Conservation (phyloP, 1,140 invertebrate genomes). For the Scaptodrosophila lebanonensis region DNA sequence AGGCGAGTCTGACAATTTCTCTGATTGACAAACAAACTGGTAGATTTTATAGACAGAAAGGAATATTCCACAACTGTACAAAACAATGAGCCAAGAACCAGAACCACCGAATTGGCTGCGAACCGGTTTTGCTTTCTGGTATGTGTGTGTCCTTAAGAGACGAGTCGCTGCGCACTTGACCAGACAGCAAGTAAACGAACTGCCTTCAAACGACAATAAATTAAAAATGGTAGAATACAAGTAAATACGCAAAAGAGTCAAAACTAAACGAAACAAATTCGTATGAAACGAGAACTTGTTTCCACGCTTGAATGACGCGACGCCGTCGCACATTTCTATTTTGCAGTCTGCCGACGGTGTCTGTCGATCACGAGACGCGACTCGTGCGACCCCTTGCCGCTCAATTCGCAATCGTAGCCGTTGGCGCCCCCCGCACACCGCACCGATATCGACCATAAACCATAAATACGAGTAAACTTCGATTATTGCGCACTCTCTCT, state of each 20-base stretch:
- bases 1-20: no score
- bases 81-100: no score
- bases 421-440: no score
- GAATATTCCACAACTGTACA: no score
- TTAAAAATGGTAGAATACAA: constrained; percentile 7
- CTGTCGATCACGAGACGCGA: constrained; percentile 56
- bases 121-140: constrained; percentile 61
- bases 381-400: constrained; percentile 57
- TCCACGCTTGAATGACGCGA: constrained; percentile 38
- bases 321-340: constrained; percentile 36
- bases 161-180: constrained; percentile 64
- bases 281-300: constrained; percentile 36
- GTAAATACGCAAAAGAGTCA: constrained; percentile 9
- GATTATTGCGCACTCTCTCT: constrained; percentile 13
- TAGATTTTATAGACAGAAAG: no score
- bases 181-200: constrained; percentile 51
- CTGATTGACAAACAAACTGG: no score
- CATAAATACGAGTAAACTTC: constrained; percentile 4
- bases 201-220: constrained; percentile 52
- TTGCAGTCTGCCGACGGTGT: neutral
- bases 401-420: no score
- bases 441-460: constrained; percentile 1
- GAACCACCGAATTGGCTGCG: constrained; percentile 7
- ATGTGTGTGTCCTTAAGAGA: constrained; percentile 55
- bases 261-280: constrained; percentile 20